These are phyloP conservation scores for Gymnodraco acuticeps DNA, from an alignment of 2,797 vertebrate genomes.

Conservation along the genomic window DNA sequence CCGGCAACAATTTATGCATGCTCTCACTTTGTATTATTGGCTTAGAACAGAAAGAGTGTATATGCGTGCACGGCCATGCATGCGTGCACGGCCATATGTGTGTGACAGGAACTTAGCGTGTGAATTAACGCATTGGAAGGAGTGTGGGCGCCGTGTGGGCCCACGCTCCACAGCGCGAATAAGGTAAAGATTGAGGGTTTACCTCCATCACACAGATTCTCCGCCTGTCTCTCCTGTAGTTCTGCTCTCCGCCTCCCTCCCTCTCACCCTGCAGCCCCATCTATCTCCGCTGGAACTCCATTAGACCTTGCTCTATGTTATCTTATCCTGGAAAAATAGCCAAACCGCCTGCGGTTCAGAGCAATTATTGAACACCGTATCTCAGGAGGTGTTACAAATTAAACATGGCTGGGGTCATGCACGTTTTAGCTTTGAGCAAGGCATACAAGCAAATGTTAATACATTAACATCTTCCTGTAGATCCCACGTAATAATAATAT, in stretches of 20 bases:
- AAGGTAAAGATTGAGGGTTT: conserved; percentile 63
- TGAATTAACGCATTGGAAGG: conserved; percentile 2
- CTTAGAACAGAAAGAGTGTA: conserved; percentile 35
- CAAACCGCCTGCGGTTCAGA: conserved; percentile 63
- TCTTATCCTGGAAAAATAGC: conserved; percentile 72
- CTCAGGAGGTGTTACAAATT: conserved; percentile 72
- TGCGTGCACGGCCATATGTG: not conserved
- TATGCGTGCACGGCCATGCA: conserved; percentile 18
- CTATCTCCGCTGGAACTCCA: conserved; percentile 66
- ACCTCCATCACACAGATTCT: conserved; percentile 44
- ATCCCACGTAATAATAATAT: not conserved
- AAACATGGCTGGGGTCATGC: conserved; percentile 59
- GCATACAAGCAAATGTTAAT: conserved; percentile 18
- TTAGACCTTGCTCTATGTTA: conserved; percentile 66
- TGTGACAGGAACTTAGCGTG: not conserved
- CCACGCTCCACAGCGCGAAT: conserved; percentile 43
- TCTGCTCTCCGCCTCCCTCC: not conserved
- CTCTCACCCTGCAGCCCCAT: not conserved
- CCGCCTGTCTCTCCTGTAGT: not conserved
- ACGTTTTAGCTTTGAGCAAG: conserved; percentile 47
- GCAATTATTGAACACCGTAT: conserved; percentile 71
- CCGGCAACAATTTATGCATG: conserved; percentile 75
- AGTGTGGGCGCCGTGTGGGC: conserved; percentile 15
- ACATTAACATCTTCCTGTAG: conserved; percentile 4
- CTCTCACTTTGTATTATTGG: conserved; percentile 76